Conservation (phyloP, 35 echinoderm and acorn worm genomes). For the Ptychodera flava region DNA sequence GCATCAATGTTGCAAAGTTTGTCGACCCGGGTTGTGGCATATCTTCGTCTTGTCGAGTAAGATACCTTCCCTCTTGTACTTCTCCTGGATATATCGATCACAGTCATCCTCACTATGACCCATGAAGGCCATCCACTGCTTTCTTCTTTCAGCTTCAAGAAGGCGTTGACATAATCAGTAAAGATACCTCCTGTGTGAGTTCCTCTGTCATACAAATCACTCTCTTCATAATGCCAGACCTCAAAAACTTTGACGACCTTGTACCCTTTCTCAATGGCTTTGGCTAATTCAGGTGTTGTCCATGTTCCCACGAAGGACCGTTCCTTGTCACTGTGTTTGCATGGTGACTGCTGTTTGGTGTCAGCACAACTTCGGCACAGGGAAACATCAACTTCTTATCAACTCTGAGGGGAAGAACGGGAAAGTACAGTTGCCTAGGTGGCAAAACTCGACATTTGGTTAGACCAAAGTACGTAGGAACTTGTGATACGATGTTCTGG, state of each 20-base stretch:
- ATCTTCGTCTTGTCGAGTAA: slow-evolving; percentile 5
- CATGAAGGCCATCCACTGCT: slow-evolving; percentile 12
- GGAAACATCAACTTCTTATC: no score
- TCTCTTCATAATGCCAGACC: slow-evolving; percentile 19
- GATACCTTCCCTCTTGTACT: slow-evolving; percentile 4
- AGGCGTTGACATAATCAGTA: slow-evolving; percentile 39
- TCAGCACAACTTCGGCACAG: no score
- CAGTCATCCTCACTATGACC: not conserved
- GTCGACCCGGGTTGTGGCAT: slow-evolving; percentile 15
- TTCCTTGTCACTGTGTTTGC: no score
- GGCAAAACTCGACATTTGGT: slow-evolving; percentile 13
- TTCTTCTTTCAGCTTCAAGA: slow-evolving; percentile 64
- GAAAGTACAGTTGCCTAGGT: slow-evolving; percentile 9
- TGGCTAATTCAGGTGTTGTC: no score
- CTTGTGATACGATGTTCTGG: not conserved
- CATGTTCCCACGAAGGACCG: no score
- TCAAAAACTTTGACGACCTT: slow-evolving; percentile 16
- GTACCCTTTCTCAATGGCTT: no score
- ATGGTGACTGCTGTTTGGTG: no score
- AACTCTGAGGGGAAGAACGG: slow-evolving; percentile 12
- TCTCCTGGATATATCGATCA: slow-evolving; percentile 9
- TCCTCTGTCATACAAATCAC: not conserved
- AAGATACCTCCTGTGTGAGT: slow-evolving; percentile 11
- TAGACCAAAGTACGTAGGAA: not conserved
- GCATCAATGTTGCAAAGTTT: slow-evolving; percentile 9